These are phyloP conservation scores for Drosophila algonquin DNA, from an alignment of 2,888 invertebrate genomes.

Conservation along the genomic window DNA sequence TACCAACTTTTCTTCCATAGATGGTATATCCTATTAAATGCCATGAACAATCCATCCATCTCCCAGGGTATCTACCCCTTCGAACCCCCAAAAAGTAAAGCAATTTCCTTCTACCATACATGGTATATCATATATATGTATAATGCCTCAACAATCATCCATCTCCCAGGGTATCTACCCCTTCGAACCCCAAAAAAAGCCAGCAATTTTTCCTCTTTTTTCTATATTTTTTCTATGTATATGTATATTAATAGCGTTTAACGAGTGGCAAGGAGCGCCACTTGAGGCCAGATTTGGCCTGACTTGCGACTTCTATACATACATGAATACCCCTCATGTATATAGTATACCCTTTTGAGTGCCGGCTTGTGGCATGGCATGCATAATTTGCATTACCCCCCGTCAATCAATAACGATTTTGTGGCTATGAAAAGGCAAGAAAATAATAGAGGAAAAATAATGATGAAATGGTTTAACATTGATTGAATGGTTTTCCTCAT, in stretches of 20 bases:
- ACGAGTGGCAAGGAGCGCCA: slow-evolving; percentile 14
- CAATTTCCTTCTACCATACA: no score
- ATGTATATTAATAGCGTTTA: slow-evolving; percentile 59
- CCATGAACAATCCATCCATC: no score
- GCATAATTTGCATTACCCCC: slow-evolving; percentile 51
- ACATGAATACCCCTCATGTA: background rate
- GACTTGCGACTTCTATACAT: slow-evolving; percentile 14
- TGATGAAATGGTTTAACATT: slow-evolving; percentile 35
- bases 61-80: no score
- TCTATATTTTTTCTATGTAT: background rate
- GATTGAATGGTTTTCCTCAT: slow-evolving; percentile 27
- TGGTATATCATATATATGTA: no score
- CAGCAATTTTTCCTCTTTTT: slow-evolving; percentile 8
- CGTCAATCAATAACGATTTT: slow-evolving; percentile 41
- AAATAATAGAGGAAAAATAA: slow-evolving; percentile 20
- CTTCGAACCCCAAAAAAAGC: background rate
- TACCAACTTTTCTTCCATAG: no score
- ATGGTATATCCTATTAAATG: no score
- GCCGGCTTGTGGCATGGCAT: slow-evolving; percentile 49
- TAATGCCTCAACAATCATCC: no score
- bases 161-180: background rate
- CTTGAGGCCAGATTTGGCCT: slow-evolving; percentile 36
- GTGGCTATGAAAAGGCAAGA: slow-evolving; percentile 40
- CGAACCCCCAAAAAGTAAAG: no score
- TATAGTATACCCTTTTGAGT: slow-evolving; percentile 13